Conservation (phyloP, 2,797 vertebrate species). For the Rhincodon typus region DNA sequence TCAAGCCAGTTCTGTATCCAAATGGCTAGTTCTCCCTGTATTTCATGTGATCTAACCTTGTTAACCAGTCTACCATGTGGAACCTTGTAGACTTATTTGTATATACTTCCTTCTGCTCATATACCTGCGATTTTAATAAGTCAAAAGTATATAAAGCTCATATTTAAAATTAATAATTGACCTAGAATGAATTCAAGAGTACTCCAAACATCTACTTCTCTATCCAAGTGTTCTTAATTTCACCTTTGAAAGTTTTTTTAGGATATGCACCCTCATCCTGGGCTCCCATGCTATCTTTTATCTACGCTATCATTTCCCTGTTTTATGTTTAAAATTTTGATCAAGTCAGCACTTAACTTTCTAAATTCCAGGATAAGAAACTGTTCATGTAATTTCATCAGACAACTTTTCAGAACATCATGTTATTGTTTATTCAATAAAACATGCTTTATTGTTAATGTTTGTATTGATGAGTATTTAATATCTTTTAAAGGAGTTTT, state of each 20-base stretch:
- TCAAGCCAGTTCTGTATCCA: no score
- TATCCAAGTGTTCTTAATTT: not conserved
- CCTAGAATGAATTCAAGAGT: not conserved
- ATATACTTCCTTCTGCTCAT: not conserved
- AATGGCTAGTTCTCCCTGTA: no score
- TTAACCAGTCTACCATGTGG: no score
- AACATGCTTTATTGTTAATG: not conserved
- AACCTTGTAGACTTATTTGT: no score
- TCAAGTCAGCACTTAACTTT: not conserved
- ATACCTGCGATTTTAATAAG: not conserved
- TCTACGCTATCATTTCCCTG: not conserved
- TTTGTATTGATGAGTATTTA: not conserved
- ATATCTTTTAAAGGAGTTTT: conserved; percentile 56
- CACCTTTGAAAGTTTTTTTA: not conserved
- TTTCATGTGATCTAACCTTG: no score
- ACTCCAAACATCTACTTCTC: not conserved
- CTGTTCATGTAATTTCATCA: not conserved
- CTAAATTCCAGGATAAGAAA: not conserved
- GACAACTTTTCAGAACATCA: not conserved
- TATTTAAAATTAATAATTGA: not conserved
- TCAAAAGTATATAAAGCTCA: not conserved
- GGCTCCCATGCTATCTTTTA: not conserved
- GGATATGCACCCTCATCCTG: not conserved
- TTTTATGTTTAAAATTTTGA: not conserved
- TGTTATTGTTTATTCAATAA: not conserved